Evolutionary conservation across 2,113 vertebrate species (phyloP).

Genomic region (Podarcis raffonei): DNA sequence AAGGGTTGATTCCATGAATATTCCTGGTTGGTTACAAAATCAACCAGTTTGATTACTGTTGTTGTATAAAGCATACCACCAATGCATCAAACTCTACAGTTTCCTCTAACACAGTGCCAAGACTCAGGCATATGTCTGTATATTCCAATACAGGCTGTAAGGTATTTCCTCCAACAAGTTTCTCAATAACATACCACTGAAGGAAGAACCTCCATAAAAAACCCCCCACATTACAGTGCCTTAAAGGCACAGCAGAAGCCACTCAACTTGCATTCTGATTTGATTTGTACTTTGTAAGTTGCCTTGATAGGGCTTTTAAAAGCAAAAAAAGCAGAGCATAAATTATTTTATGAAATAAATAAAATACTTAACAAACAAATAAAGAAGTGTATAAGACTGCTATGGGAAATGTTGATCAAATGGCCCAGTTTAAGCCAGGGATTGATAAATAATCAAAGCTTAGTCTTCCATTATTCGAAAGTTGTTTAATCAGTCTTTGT

Average conservation of each 20-base stretch:
- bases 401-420: not conserved
- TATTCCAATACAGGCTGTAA: not conserved
- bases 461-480: constrained; percentile 54
- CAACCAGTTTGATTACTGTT: not conserved
- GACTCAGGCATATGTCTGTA: not conserved
- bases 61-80: not conserved
- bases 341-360: not conserved
- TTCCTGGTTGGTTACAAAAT: not conserved
- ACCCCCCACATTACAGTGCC: not conserved
- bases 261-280: not conserved
- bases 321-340: not conserved
- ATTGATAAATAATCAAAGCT: constrained; percentile 46
- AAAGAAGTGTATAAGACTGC: not conserved
- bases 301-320: not conserved
- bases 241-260: not conserved
- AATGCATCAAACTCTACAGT: not conserved
- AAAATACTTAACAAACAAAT: not conserved
- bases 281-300: not conserved
- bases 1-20: not conserved
- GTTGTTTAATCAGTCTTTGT: constrained; percentile 51
- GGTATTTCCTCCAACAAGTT: not conserved
- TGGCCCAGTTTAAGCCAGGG: constrained; percentile 26
- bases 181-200: not conserved
- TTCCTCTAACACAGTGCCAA: not conserved
- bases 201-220: not conserved